Evolutionary conservation across 1,140 invertebrate species (phyloP), one percentile per base, ranked within the genome.

Genomic region (Oncopodura yosiiana): DNA sequence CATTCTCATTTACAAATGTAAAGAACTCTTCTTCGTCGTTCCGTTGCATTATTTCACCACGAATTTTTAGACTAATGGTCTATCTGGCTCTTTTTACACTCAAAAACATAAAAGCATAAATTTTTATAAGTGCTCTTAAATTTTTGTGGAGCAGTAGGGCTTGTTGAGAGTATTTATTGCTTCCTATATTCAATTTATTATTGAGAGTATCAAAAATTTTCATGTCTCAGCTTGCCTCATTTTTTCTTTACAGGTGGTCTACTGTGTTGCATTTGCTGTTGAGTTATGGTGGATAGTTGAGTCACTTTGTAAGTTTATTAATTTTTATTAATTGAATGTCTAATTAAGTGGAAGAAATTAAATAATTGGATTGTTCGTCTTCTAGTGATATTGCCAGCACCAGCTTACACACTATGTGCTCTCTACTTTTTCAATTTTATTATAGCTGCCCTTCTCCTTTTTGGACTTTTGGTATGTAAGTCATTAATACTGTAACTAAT

Each of bases 401-500:
- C 78, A 0, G 77, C 79, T 2, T 75, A 75, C 24, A 66, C 80
- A 24, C 71, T 81, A 19, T 79, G 78, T 68, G 69, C 75, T 24
- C 77, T 77, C 55, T 81, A 80, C 69, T 75, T 77, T 61, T 69
- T 77, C 26, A 75, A 78, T 53, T 75, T 75, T 3, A 71, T 79
- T 5, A 77, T 77, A 18, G 75, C 78, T 23, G 76, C 76, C 0
- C 52, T 73, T 29, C 66, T 81, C 38, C 73, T 79, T 18, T 77
- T 79, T 58, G 78, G 79, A 39, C 70, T 81, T 56, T 77, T 78
- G 36, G 76, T 78, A n/a, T 60, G 79, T 81, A 68, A 76, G 67
- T 64, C 46, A 19, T 21, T 45, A 11, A 24, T 18, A 6, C 16
- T 5, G 5, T 18, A 41, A 41, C 8, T 19, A 41, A 8, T 41